These are phyloP conservation scores for Megalonaias nervosa DNA, from an alignment of 1,140 invertebrate genomes.

Conservation along the genomic window DNA sequence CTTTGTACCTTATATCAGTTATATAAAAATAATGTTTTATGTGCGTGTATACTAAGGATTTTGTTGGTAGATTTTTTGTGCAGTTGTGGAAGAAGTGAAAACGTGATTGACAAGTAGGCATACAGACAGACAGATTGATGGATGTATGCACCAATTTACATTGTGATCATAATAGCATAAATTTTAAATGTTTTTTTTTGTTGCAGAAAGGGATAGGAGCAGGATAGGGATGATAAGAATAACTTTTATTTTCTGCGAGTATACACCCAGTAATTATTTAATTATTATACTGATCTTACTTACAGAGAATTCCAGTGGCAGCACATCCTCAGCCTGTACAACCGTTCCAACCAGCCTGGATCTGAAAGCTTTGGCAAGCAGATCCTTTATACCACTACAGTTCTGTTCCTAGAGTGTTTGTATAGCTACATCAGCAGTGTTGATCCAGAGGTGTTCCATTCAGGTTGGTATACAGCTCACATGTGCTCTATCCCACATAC, in stretches of 20 bases:
- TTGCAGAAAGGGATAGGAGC: no score
- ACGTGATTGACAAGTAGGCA: no score
- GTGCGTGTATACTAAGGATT: no score
- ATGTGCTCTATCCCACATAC: no score
- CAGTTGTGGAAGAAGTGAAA: no score
- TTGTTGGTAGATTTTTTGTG: no score
- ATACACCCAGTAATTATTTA: background rate
- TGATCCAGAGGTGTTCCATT: conserved; percentile 63
- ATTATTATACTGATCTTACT: background rate
- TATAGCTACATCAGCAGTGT: conserved; percentile 78
- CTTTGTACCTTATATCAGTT: no score
- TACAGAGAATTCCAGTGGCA: conserved; percentile 81
- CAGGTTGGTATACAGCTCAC: conserved; percentile 32
- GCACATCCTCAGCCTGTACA: conserved; percentile 73
- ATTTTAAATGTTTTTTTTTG: no score
- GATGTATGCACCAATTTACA: no score
- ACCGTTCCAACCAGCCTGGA: conserved; percentile 45
- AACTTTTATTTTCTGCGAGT: background rate
- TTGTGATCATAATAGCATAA: no score
- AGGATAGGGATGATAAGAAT: background rate
- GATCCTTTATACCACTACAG: conserved; percentile 59
- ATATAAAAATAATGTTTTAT: no score
- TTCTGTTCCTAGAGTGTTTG: conserved; percentile 81
- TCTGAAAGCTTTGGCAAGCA: conserved; percentile 55
- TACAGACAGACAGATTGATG: no score